phyloP scores from a whole-genome alignment of 2,888 invertebrate species.

The Teinopalpus imperialis region DNA sequence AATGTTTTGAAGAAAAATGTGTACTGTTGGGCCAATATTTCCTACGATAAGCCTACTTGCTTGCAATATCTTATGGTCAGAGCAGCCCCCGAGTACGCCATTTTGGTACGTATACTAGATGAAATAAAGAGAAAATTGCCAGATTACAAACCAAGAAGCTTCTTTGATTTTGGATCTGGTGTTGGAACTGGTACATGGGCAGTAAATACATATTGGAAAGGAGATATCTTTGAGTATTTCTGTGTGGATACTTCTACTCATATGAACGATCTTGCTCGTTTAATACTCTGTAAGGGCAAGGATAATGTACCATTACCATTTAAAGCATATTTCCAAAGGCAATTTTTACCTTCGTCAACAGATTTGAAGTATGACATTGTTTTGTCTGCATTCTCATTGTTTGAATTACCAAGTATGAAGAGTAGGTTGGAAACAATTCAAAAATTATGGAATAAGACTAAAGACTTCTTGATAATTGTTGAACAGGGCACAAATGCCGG shows the following conservation, averaged over 20 bases:
- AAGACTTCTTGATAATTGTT: slow-evolving; percentile 89
- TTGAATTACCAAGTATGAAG: slow-evolving; percentile 88
- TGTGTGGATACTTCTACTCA: slow-evolving; percentile 90
- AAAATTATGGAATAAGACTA: slow-evolving; percentile 93
- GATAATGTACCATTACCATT: slow-evolving; percentile 82
- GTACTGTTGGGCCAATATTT: slow-evolving; percentile 88
- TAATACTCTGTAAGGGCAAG: slow-evolving; percentile 85
- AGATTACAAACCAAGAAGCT: slow-evolving; percentile 87
- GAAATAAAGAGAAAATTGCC: slow-evolving; percentile 86
- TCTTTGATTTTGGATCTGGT: slow-evolving; percentile 97
- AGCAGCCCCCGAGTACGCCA: slow-evolving; percentile 89
- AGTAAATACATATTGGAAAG: slow-evolving; percentile 86
- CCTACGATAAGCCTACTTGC: slow-evolving; percentile 84
- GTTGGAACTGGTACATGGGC: slow-evolving; percentile 94
- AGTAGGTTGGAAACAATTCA: slow-evolving; percentile 86
- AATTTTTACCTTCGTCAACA: slow-evolving; percentile 88
- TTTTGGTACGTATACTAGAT: slow-evolving; percentile 85
- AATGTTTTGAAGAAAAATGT: slow-evolving; percentile 82
- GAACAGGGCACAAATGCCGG: slow-evolving; percentile 93
- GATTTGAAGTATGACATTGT: slow-evolving; percentile 88
- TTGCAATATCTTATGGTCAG: slow-evolving; percentile 87
- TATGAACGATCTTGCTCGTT: slow-evolving; percentile 91
- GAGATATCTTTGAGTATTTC: slow-evolving; percentile 89
- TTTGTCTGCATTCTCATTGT: slow-evolving; percentile 89
- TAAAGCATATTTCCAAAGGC: slow-evolving; percentile 87